phyloP scores from a whole-genome alignment of 2,797 vertebrate species.

The Chromis chromis region DNA sequence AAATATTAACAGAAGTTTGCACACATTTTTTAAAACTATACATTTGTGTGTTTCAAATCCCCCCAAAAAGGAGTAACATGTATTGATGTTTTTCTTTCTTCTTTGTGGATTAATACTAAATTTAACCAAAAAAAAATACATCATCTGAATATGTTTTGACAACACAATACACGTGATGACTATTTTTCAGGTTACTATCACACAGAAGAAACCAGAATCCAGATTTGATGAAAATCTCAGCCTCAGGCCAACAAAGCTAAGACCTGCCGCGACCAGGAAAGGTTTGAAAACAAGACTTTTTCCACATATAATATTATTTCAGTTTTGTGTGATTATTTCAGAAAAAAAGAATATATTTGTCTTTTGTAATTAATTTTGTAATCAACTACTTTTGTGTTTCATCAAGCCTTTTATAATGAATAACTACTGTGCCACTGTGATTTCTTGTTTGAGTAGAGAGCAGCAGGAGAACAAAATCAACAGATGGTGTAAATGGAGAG shows the following conservation, averaged over 20 bases:
- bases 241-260: conserved; percentile 79
- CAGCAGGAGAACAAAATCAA: conserved; percentile 73
- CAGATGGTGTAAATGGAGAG: conserved; percentile 62
- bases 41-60: too few relatives aligned
- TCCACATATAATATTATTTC: background rate
- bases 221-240: conserved; percentile 71
- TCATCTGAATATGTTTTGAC: background rate
- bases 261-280: conserved; percentile 71
- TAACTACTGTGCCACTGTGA: background rate
- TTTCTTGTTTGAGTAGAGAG: conserved; percentile 60
- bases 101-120: background rate
- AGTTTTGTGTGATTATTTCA: background rate
- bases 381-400: background rate
- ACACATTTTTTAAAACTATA: too few relatives aligned
- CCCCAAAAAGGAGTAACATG: too few relatives aligned
- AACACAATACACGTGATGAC: background rate
- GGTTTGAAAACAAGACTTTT: conserved; percentile 62
- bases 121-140: background rate
- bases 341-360: background rate
- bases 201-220: conserved; percentile 81
- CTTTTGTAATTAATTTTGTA: background rate
- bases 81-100: too few relatives aligned
- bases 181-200: conserved; percentile 87
- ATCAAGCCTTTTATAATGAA: background rate
- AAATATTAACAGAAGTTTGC: too few relatives aligned